Evolutionary conservation across 2,888 invertebrate genomes (phyloP), one percentile per base, ranked within the genome.

Genomic region (Elaeidobius kamerunicus): DNA sequence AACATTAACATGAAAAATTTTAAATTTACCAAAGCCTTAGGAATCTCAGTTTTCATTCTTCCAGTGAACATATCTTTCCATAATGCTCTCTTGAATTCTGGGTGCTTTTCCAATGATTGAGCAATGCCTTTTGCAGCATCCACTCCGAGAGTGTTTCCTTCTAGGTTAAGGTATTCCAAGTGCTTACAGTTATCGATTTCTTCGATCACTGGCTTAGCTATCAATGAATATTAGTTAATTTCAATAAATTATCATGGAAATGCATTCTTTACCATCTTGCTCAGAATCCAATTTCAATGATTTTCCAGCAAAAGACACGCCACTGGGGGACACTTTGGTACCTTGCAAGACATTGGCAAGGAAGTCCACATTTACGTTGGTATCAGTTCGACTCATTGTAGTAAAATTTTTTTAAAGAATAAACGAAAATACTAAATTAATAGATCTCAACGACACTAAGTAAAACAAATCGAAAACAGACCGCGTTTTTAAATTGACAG

Each of bases 11-110:
- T 5, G 5, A 16, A 12, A 20, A 20, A 6, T 9, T 40, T 14
- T 3, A 30, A 12, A 18, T 16, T 50, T 71, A 88, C 88, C 70
- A 99, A 71, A 5, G 97, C 94, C 32, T 83, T 79, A 0, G 98
- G 98, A 67, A 99, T 98, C 76, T 99, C 98, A 0, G 88, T 82
- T 73, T 96, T 98, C 75, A 93, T 82, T 41, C 99, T 78, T 0
- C 97, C 91, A 0, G 98, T 98, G 70, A 99, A 99, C 81, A 99
- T 85, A 67, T 99, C 97, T 55, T 93, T 94, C 90, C 96, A 97
- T 47, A 90, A 73, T 0, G 95, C 95, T 67, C 86, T 81, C 58
- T 85, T 78, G 57, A 91, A 80, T 67, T 90, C 86, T 0, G 88
- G 86, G 62, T 91, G 89, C 14, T 76, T 78, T 61, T 86, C 83